Evolutionary conservation across 2,888 invertebrate species (phyloP).

Genomic region (Leucophora obtusa): DNA sequence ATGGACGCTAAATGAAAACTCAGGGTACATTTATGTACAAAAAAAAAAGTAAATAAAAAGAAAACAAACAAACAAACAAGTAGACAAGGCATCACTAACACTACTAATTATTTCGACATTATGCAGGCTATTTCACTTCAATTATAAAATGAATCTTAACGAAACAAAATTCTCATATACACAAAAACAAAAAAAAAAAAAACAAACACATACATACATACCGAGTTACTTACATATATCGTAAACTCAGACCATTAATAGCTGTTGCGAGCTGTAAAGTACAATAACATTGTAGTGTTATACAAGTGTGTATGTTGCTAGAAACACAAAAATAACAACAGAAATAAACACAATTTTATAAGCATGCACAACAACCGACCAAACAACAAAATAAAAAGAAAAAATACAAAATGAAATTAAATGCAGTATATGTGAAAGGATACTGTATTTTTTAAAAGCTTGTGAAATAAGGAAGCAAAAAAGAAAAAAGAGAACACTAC

Average conservation of each 20-base stretch:
- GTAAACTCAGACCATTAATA: background rate
- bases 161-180: background rate
- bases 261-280: slow-evolving; percentile 30
- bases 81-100: slow-evolving; percentile 48
- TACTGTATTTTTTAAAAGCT: slow-evolving; percentile 1
- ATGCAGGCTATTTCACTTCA: slow-evolving; percentile 67
- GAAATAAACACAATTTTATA: background rate
- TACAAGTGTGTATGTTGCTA: background rate
- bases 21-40: slow-evolving; percentile 3
- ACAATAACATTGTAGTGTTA: slow-evolving; percentile 23
- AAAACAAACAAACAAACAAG: background rate
- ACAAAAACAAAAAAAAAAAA: background rate
- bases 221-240: no score
- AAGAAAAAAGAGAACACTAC: background rate
- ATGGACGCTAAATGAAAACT: slow-evolving; percentile 33
- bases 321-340: background rate
- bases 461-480: background rate
- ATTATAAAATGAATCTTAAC: slow-evolving; percentile 57
- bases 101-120: slow-evolving; percentile 67
- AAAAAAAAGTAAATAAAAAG: background rate
- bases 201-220: background rate
- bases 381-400: no score
- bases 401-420: background rate
- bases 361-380: background rate
- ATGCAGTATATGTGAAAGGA: slow-evolving; percentile 5